Evolutionary conservation across 2,888 invertebrate genomes (phyloP).

Genomic region (Acronicta aceris): DNA sequence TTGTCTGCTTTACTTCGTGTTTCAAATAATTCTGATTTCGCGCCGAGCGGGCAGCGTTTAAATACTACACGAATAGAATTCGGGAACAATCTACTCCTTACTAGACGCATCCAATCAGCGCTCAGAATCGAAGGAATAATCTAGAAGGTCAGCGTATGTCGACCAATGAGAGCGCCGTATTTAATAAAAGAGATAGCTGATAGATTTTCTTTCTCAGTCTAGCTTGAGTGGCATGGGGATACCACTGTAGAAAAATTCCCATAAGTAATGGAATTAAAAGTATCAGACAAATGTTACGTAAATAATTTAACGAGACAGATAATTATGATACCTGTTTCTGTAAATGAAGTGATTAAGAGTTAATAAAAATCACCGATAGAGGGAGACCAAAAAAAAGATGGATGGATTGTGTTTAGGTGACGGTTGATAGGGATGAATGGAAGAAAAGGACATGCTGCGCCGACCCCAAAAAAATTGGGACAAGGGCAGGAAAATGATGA

Average conservation of each 20-base stretch:
- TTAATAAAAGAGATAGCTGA: slow-evolving; percentile 48
- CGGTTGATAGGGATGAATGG: too few species aligned
- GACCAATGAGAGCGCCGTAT: slow-evolving; percentile 64
- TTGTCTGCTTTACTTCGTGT: slow-evolving; percentile 70
- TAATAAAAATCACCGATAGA: too few species aligned
- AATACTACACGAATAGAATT: slow-evolving; percentile 70
- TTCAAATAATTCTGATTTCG: slow-evolving; percentile 78
- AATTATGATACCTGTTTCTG: too few species aligned
- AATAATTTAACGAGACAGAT: too few species aligned
- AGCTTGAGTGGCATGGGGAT: background rate
- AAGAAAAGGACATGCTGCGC: too few species aligned
- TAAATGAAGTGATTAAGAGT: too few species aligned
- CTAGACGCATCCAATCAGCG: slow-evolving; percentile 70
- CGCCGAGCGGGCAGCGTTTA: slow-evolving; percentile 65
- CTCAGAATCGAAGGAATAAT: slow-evolving; percentile 59
- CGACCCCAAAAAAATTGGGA: too few species aligned
- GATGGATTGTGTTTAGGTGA: too few species aligned
- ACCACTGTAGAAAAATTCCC: background rate
- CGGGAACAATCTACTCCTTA: slow-evolving; percentile 67
- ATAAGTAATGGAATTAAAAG: background rate
- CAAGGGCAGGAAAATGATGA: too few species aligned
- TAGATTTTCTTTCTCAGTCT: slow-evolving; percentile 11
- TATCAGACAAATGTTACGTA: too few species aligned
- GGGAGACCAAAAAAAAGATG: too few species aligned
- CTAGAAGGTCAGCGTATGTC: slow-evolving; percentile 57